Evolutionary conservation across 2,113 vertebrate genomes (phyloP), one percentile per base, ranked within the genome.

Genomic region (Ailurus styani): DNA sequence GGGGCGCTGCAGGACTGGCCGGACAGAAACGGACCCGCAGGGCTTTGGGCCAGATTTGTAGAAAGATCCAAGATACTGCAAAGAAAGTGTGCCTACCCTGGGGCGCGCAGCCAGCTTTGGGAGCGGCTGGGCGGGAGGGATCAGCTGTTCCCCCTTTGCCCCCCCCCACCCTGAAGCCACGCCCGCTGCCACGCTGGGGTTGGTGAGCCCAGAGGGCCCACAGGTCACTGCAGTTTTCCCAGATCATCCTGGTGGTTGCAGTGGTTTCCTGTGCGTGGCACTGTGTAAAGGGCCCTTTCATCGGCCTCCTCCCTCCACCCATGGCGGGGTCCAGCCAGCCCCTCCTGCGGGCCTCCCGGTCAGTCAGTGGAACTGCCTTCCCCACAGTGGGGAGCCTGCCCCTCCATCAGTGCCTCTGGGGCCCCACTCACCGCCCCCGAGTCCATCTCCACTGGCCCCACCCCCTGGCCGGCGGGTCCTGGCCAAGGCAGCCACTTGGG

Each of bases 1-100:
- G 78, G 72, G 95, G 72, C 83, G n/a, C 94, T 96, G 96, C 97
- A 95, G 95, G 97, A 96, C 62, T 2, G 57, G 42, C 72, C 7
- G 45, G 29, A 7, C 7, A 40, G 27, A 21, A 12, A 17, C 11
- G 1, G 1, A 14, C 14, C 20, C n/a, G 66, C 5, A 0, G 6
- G 47, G n/a, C 29, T 85, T 54, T 6, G 5, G 52, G 12, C 2
- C 9, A 17, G 34, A 3, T 78, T 70, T 47, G 7, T 13, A n/a
- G 66, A 50, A 57, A 45, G 21, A 45, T 18, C 25, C 17, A 4
- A 85, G 87, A 70, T 40, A 21, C 0, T 4, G 54, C 60, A 13
- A 4, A n/a, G 57, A 72, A 25, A 52, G 25, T 2, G 13, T 3
- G 64, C n/a, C 45, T 2, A 34, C 42, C 31, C 18, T 0, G 15